phyloP scores from a whole-genome alignment of 1,140 invertebrate genomes.

The Drosophila trapezifrons region DNA sequence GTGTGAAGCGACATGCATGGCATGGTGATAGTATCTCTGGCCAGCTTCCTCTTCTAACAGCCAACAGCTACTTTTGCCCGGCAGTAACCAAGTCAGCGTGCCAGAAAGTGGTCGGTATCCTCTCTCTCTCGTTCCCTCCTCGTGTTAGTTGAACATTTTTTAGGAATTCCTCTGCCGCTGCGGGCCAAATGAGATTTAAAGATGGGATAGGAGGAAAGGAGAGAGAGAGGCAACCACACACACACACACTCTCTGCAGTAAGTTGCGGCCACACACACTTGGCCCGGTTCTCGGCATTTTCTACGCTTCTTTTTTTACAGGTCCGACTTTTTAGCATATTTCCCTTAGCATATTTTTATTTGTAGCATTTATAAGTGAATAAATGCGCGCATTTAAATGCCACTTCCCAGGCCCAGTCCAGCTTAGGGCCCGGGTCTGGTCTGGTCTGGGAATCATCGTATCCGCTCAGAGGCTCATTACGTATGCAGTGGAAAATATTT shows the following conservation, averaged over 20 bases:
- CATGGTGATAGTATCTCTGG: conserved; percentile 75
- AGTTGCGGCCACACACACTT: conserved; percentile 66
- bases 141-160: conserved; percentile 41
- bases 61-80: conserved; percentile 51
- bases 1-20: conserved; percentile 71
- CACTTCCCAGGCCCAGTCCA: conserved; percentile 62
- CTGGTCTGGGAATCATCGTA: conserved; percentile 46
- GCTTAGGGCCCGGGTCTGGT: conserved; percentile 25
- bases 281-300: conserved; percentile 54
- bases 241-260: conserved; percentile 44
- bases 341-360: conserved; percentile 79
- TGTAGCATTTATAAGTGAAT: conserved; percentile 83
- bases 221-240: conserved; percentile 24
- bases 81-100: conserved; percentile 49
- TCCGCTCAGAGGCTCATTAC: conserved; percentile 62
- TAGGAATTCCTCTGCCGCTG: conserved; percentile 67
- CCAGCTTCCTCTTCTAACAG: conserved; percentile 53
- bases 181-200: conserved; percentile 82
- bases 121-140: not conserved
- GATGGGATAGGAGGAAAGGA: conserved; percentile 46
- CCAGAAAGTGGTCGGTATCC: conserved; percentile 57
- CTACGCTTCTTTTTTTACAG: conserved; percentile 15
- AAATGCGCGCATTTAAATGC: conserved; percentile 81
- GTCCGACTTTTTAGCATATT: conserved; percentile 76
- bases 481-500: conserved; percentile 75